Evolutionary conservation across 2,113 vertebrate genomes (phyloP).

Genomic region (Sapajus apella): DNA sequence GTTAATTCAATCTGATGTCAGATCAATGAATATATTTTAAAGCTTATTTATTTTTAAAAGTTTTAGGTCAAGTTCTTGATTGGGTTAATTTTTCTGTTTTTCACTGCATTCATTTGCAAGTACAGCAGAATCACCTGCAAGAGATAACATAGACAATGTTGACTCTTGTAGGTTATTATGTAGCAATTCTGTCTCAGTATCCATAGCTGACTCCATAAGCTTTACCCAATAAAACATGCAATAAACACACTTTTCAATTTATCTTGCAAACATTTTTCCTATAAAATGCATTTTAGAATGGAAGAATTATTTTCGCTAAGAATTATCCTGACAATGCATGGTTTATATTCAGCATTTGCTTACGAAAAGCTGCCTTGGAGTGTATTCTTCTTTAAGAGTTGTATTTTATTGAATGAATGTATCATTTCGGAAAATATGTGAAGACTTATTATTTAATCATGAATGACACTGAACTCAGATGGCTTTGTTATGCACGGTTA

Average conservation of each 20-base stretch:
- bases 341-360: background rate
- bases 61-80: background rate
- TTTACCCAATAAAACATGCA: background rate
- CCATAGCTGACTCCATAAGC: background rate
- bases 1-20: background rate
- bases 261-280: slow-evolving; percentile 10
- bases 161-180: background rate
- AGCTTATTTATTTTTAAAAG: background rate
- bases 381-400: background rate
- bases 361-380: background rate
- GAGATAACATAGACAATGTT: background rate
- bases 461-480: background rate
- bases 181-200: background rate
- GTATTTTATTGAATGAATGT: background rate
- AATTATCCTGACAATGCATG: background rate
- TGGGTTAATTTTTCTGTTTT: background rate
- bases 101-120: background rate
- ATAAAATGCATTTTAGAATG: background rate
- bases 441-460: background rate
- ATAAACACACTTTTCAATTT: background rate
- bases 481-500: background rate
- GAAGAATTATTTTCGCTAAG: background rate
- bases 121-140: background rate
- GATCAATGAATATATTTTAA: background rate
- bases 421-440: background rate